A percentile compares a stretch with the other conserved stretches of the same genome.
phyloP scores from a whole-genome alignment of 2,888 invertebrate species.

The Cancer borealis region DNA sequence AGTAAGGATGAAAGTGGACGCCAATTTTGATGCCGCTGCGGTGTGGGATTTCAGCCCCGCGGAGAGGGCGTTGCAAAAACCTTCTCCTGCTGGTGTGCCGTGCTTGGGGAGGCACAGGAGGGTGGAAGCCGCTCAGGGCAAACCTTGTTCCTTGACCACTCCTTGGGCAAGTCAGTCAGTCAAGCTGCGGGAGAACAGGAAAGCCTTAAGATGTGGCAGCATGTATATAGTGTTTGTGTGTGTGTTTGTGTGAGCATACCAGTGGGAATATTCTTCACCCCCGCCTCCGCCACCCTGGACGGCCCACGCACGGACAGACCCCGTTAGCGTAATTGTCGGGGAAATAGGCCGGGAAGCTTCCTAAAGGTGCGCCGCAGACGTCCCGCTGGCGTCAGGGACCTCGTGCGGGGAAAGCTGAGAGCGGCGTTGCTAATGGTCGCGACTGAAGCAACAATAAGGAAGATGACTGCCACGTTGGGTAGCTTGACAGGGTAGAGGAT shows the following conservation, averaged over 20 bases:
- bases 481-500: neutral
- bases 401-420: constrained; percentile 39
- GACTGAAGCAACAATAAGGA: constrained; percentile 9
- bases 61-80: neutral
- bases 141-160: neutral
- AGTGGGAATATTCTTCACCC: neutral
- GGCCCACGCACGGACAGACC: constrained; percentile 13
- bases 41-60: constrained; percentile 18
- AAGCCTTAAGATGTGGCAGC: neutral
- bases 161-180: neutral
- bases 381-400: constrained; percentile 30
- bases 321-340: constrained; percentile 42
- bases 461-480: neutral
- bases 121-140: neutral
- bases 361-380: neutral
- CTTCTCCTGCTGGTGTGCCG: neutral
- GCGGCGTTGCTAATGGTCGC: neutral
- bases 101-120: neutral
- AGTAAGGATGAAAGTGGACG: constrained; percentile 22
- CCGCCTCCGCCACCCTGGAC: neutral
- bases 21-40: neutral
- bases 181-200: neutral
- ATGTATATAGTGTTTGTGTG: neutral
- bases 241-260: neutral
- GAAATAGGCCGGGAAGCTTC: constrained; percentile 35